Percentiles rank a stretch among this genome's conserved stretches.
phyloP scores from a whole-genome alignment of 2,888 invertebrate species.

The Cantharis flavilabris region DNA sequence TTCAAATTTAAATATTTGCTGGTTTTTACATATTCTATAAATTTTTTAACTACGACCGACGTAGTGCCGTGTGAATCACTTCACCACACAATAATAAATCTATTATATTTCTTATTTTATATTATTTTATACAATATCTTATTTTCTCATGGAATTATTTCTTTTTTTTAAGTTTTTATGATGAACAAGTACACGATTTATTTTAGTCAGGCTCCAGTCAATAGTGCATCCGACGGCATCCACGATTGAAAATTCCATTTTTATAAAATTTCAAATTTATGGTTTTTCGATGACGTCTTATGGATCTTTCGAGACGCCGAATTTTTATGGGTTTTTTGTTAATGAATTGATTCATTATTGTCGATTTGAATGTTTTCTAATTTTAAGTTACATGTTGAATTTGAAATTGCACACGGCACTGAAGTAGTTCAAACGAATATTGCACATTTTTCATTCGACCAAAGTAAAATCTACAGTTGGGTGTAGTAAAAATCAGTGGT shows the following conservation, averaged over 20 bases:
- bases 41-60: slow-evolving; percentile 12
- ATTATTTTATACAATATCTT: not conserved
- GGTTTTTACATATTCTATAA: slow-evolving; percentile 11
- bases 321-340: not conserved
- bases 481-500: slow-evolving; percentile 40
- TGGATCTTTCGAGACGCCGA: not conserved
- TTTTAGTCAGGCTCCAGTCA: not conserved
- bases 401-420: slow-evolving; percentile 40
- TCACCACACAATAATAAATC: not conserved
- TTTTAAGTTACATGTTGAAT: not conserved
- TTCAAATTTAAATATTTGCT: slow-evolving; percentile 1
- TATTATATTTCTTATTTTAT: not conserved
- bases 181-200: not conserved
- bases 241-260: not conserved
- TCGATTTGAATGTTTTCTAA: not conserved
- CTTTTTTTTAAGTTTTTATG: not conserved
- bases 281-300: not conserved
- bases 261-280: not conserved
- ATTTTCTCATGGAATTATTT: not conserved
- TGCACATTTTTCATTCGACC: slow-evolving; percentile 36
- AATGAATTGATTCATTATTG: not conserved
- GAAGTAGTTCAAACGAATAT: slow-evolving; percentile 35
- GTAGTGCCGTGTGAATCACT: slow-evolving; percentile 39
- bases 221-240: not conserved
- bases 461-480: slow-evolving; percentile 36